phyloP scores from a whole-genome alignment of 1,140 invertebrate genomes.

The Drosophila quadrilineata region DNA sequence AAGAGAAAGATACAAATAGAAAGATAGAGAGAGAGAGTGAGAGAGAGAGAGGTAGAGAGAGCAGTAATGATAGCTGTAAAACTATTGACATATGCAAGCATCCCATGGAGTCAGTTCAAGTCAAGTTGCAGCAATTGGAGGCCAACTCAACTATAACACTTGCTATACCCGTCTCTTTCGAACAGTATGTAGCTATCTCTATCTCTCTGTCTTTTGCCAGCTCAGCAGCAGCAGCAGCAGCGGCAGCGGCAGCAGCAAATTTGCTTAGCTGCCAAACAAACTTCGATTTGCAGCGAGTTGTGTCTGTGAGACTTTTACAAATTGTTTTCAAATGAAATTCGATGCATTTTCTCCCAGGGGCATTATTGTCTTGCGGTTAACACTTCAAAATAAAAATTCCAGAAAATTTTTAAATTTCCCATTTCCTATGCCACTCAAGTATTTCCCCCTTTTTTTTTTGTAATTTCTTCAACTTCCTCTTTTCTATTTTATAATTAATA shows the following conservation, averaged over 20 bases:
- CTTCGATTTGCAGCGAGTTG: conserved; percentile 59
- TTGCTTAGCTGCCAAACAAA: conserved; percentile 78
- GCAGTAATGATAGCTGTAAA: conserved; percentile 43
- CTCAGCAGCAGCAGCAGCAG: conserved; percentile 43
- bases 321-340: conserved; percentile 78
- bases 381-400: too few species aligned
- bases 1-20: conserved; percentile 19
- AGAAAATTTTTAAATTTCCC: too few species aligned
- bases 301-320: conserved; percentile 64
- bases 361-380: conserved; percentile 24
- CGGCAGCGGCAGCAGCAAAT: conserved; percentile 52
- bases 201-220: conserved; percentile 33
- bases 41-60: conserved; percentile 13
- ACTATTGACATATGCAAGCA: conserved; percentile 72
- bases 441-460: too few species aligned
- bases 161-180: too few species aligned
- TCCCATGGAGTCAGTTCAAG: neutral
- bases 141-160: neutral
- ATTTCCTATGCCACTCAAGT: too few species aligned
- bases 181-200: too few species aligned
- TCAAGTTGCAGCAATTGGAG: conserved; percentile 16
- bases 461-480: too few species aligned
- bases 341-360: conserved; percentile 20
- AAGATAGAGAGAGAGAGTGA: neutral
- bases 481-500: too few species aligned